These are phyloP conservation scores for Xiphias gladius DNA, from an alignment of 2,113 vertebrate genomes.

Conservation along the genomic window DNA sequence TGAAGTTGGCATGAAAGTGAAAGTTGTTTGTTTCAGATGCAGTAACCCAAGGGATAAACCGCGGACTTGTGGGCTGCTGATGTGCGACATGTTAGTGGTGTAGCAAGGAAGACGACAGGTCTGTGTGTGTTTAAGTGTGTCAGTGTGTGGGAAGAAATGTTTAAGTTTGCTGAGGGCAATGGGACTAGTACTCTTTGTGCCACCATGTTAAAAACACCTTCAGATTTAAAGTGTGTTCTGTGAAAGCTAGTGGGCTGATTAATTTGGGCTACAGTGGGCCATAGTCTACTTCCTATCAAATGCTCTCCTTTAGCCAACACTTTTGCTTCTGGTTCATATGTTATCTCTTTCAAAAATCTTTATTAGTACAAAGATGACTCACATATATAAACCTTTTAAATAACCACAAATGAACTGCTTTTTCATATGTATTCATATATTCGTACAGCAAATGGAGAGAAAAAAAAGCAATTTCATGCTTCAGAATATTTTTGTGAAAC, in stretches of 20 bases:
- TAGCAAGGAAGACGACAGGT: constrained; percentile 41
- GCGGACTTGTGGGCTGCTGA: constrained; percentile 58
- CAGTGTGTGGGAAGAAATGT: constrained; percentile 58
- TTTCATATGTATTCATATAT: constrained; percentile 72
- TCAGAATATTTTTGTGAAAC: constrained; percentile 49
- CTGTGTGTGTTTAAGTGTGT: constrained; percentile 46
- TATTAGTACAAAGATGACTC: constrained; percentile 9
- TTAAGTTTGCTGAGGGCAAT: constrained; percentile 63
- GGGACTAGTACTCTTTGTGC: constrained; percentile 64
- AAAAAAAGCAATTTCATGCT: constrained; percentile 74
- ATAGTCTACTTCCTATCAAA: constrained; percentile 4
- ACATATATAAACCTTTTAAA: constrained; percentile 34
- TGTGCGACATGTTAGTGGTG: constrained; percentile 45
- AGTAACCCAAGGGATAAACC: constrained; percentile 66
- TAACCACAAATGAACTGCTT: constrained; percentile 30
- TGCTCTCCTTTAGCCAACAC: constrained; percentile 1
- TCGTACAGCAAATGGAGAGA: constrained; percentile 69
- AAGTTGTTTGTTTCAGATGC: constrained; percentile 69
- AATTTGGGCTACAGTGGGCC: constrained; percentile 31
- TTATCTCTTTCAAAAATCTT: constrained; percentile 5
- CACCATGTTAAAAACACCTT: constrained; percentile 61
- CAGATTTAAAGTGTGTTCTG: constrained; percentile 47
- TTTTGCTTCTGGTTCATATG: constrained; percentile 13
- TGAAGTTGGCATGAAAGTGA: constrained; percentile 50
- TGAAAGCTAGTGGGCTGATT: constrained; percentile 47